phyloP scores from a whole-genome alignment of 1,140 invertebrate species.

The Calycopis cecrops region DNA sequence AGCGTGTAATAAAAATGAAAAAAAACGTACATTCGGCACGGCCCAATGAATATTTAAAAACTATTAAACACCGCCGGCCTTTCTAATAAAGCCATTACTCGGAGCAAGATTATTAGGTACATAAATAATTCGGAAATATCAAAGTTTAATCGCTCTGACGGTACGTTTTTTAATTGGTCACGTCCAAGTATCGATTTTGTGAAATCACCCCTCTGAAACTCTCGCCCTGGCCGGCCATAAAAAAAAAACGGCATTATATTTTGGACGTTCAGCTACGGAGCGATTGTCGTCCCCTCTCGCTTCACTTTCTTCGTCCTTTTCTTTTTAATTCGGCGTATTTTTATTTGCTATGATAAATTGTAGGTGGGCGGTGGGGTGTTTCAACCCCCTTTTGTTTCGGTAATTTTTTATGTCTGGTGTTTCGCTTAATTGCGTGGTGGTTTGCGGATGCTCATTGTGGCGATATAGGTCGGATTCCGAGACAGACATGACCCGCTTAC shows the following conservation, averaged over 20 bases:
- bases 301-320: conserved; percentile 65
- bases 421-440: conserved; percentile 67
- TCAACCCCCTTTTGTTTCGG: conserved; percentile 63
- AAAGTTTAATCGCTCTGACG: conserved; percentile 44
- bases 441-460: conserved; percentile 62
- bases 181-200: conserved; percentile 48
- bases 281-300: conserved; percentile 60
- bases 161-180: conserved; percentile 50
- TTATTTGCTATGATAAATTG: conserved; percentile 74
- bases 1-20: too few relatives aligned
- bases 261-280: conserved; percentile 50
- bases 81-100: conserved; percentile 23
- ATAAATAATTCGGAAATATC: conserved; percentile 39
- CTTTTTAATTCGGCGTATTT: conserved; percentile 72
- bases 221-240: conserved; percentile 46
- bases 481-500: conserved; percentile 57
- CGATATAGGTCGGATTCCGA: conserved; percentile 59
- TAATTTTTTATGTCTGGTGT: conserved; percentile 73
- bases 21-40: too few relatives aligned
- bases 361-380: conserved; percentile 50
- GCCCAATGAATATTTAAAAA: neutral
- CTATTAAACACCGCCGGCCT: conserved; percentile 15
- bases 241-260: conserved; percentile 68
- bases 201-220: conserved; percentile 36
- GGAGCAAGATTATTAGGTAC: conserved; percentile 26